A percentile compares a stretch with the other conserved stretches of the same genome.
Conservation (phyloP, 2,888 invertebrate species). For the Empis stercorea region DNA sequence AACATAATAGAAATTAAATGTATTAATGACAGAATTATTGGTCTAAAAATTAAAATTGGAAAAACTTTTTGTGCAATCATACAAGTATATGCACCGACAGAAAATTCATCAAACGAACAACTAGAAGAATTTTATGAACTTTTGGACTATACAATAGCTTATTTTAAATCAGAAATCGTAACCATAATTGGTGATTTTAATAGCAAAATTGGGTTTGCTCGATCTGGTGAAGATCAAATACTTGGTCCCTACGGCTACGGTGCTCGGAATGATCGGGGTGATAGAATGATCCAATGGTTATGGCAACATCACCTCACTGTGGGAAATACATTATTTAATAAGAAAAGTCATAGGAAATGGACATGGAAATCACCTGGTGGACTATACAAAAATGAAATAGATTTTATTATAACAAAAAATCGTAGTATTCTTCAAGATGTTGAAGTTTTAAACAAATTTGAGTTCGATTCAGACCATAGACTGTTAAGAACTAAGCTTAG, state of each 20-base stretch:
- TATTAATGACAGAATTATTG: background rate
- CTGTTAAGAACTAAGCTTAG: background rate
- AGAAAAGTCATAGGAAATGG: conserved; percentile 3
- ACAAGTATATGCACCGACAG: too few species aligned
- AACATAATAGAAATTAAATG: background rate
- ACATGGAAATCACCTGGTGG: conserved; percentile 2
- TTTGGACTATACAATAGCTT: too few species aligned
- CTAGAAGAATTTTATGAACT: too few species aligned
- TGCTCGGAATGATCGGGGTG: background rate
- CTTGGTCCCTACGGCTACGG: conserved; percentile 1
- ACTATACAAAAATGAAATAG: too few species aligned
- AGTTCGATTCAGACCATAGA: background rate
- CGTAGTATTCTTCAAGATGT: conserved; percentile 3
- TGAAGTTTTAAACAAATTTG: background rate
- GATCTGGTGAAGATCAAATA: too few species aligned
- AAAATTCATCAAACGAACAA: background rate
- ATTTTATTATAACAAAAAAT: too few species aligned
- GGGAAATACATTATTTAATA: background rate
- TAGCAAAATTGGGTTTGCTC: too few species aligned
- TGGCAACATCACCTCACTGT: conserved; percentile 1
- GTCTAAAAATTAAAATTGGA: too few species aligned
- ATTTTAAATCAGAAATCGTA: too few species aligned
- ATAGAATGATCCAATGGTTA: background rate
- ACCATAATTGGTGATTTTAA: too few species aligned
- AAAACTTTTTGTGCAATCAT: too few species aligned